Conservation (phyloP, 2,888 invertebrate genomes). For the Lepidonotus clava region DNA sequence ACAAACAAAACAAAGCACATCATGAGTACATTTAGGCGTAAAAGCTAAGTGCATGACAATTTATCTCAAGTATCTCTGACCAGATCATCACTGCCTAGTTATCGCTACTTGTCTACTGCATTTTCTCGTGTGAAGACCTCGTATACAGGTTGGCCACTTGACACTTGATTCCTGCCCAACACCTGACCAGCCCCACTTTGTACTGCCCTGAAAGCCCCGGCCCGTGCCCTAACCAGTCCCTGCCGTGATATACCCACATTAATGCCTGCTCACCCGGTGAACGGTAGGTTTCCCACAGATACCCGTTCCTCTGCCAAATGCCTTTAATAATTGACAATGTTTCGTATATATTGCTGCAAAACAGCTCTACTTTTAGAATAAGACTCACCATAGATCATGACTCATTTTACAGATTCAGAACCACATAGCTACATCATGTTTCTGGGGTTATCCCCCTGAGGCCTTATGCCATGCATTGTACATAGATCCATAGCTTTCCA, state of each 20-base stretch:
- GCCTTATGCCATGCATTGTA: too few species aligned
- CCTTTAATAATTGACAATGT: background rate
- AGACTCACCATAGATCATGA: too few species aligned
- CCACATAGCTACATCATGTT: too few species aligned
- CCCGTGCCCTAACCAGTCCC: background rate
- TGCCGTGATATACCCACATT: background rate
- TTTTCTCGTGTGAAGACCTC: background rate
- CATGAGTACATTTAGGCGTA: conserved; percentile 25
- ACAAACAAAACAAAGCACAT: background rate
- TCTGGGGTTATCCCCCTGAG: too few species aligned
- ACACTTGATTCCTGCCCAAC: background rate
- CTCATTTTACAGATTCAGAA: too few species aligned
- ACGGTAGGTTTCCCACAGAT: background rate
- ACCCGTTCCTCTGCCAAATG: conserved; percentile 9
- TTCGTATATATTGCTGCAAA: too few species aligned
- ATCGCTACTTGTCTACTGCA: background rate
- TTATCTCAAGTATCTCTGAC: background rate
- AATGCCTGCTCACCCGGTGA: background rate
- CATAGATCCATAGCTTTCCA: too few species aligned
- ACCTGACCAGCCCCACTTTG: background rate
- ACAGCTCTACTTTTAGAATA: too few species aligned
- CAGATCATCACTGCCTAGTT: background rate
- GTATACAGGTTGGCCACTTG: background rate
- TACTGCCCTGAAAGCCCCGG: background rate
- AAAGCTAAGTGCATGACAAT: background rate